Evolutionary conservation across 2,113 vertebrate species (phyloP), one percentile per base, ranked within the genome.

Genomic region (Indicator maculatus): DNA sequence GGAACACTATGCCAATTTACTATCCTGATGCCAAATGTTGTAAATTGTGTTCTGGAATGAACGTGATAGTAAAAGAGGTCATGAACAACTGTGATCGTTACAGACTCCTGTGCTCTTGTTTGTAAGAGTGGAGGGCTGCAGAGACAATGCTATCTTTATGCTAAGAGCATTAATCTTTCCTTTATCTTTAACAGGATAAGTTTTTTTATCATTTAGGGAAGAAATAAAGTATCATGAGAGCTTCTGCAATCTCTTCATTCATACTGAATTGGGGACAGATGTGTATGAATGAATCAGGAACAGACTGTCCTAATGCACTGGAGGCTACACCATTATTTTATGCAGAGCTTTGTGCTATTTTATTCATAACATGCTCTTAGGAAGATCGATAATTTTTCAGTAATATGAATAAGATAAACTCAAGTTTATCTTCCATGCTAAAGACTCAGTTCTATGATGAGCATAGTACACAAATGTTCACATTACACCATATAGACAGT

Each of bases 31-130:
- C 60, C 64, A 90, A 89, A 76, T 66, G 65, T 65, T 75, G 77
- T 80, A 69, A 82, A 38, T 24, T 70, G 45, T 60, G 60, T 63
- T 94, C 93, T 85, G 74, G 63, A 95, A 94, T 84, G 76, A 78
- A 33, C 14, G 67, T 11, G 45, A 26, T 61, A 72, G 73, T 84
- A 66, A 84, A 78, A 76, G 27, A 84, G 52, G 60, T 94, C 67
- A 91, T 18, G 36, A 83, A 45, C 59, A 91, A 45, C 71, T 89
- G 33, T 55, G 55, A 66, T 76, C 27, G 66, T 89, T 79, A 72
- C 8, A 59, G 59, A 85, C 59, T 70, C 24, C 26, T 4, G 2
- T 33, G 28, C 12, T 75, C 18, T 58, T 33, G 2, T 38, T 53
- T 65, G 44, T 12, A 76, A 52, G 50, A 73, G 36, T 11, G 8